Percentiles rank a stretch among this genome's conserved stretches.
These are phyloP conservation scores for Caenorhabditis becei DNA, from an alignment of 2,888 invertebrate species.

Conservation along the genomic window DNA sequence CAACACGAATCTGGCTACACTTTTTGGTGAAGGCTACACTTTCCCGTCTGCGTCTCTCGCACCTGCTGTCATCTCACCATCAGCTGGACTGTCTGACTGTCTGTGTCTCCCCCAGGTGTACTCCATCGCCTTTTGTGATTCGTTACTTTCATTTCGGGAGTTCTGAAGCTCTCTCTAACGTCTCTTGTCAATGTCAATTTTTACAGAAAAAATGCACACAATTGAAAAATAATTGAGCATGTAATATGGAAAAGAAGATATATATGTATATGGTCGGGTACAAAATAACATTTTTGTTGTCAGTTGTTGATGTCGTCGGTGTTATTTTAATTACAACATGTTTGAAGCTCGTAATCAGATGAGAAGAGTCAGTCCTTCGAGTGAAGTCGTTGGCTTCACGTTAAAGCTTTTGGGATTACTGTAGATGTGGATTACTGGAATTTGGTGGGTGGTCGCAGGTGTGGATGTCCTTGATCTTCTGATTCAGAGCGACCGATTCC, in stretches of 20 bases:
- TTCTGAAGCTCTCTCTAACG: too few relatives aligned
- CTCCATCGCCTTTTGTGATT: slow-evolving; percentile 29
- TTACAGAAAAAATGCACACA: slow-evolving; percentile 58
- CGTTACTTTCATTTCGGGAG: too few relatives aligned
- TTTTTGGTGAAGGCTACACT: slow-evolving; percentile 8
- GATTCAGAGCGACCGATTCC: slow-evolving; percentile 58
- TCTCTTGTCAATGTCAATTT: too few relatives aligned
- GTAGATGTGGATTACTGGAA: slow-evolving; percentile 27
- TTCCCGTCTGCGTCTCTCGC: background rate
- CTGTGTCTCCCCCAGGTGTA: background rate
- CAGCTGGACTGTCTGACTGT: background rate
- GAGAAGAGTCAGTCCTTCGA: background rate
- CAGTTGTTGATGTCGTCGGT: slow-evolving; percentile 5
- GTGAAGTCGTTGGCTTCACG: background rate
- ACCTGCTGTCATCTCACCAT: background rate
- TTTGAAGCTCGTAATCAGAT: slow-evolving; percentile 7
- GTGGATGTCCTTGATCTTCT: slow-evolving; percentile 58
- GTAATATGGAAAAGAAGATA: too few relatives aligned
- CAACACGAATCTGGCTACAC: background rate
- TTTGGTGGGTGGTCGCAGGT: slow-evolving; percentile 49
- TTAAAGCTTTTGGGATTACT: slow-evolving; percentile 21
- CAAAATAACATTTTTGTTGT: slow-evolving; percentile 37
- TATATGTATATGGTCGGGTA: slow-evolving; percentile 6
- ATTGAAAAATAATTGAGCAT: slow-evolving; percentile 42
- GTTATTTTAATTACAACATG: slow-evolving; percentile 5